These are phyloP conservation scores for Empis livida DNA, from an alignment of 2,888 invertebrate genomes.

Conservation along the genomic window DNA sequence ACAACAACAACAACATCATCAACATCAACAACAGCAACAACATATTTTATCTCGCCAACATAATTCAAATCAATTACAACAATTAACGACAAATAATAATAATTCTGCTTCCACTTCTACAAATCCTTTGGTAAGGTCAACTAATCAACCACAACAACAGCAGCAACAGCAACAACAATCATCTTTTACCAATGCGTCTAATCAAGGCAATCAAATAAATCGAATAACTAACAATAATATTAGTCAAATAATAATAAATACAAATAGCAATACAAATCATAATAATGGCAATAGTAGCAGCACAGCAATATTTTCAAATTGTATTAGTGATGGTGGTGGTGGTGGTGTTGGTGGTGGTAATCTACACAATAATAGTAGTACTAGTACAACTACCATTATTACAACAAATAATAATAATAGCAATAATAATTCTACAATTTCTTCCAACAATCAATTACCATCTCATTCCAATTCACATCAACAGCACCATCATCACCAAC, in stretches of 20 bases:
- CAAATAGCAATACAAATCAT: conserved; percentile 12
- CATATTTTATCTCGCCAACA: conserved; percentile 12
- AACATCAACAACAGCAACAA: conserved; percentile 14
- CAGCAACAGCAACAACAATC: conserved; percentile 25
- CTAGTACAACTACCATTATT: not conserved
- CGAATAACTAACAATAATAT: conserved; percentile 28
- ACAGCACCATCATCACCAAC: conserved; percentile 6
- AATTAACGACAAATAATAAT: conserved; percentile 3
- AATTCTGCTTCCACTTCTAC: not conserved
- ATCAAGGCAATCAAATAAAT: conserved; percentile 27
- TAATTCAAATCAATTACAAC: conserved; percentile 11
- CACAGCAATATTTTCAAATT: conserved; percentile 7
- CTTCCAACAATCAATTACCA: conserved; percentile 9
- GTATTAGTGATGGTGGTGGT: conserved; percentile 4
- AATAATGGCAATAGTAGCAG: conserved; percentile 13
- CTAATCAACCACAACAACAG: conserved; percentile 2
- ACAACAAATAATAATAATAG: conserved; percentile 20
- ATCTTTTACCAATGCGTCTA: conserved; percentile 21
- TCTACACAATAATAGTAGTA: conserved; percentile 14
- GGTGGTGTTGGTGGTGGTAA: conserved; percentile 4
- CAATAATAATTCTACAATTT: conserved; percentile 13
- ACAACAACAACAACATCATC: conserved; percentile 23
- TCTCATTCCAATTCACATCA: conserved; percentile 21
- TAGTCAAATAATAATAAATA: conserved; percentile 19
- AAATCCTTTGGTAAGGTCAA: not conserved